phyloP scores from a whole-genome alignment of 1,140 invertebrate species.

The Eupristina koningsbergeri region DNA sequence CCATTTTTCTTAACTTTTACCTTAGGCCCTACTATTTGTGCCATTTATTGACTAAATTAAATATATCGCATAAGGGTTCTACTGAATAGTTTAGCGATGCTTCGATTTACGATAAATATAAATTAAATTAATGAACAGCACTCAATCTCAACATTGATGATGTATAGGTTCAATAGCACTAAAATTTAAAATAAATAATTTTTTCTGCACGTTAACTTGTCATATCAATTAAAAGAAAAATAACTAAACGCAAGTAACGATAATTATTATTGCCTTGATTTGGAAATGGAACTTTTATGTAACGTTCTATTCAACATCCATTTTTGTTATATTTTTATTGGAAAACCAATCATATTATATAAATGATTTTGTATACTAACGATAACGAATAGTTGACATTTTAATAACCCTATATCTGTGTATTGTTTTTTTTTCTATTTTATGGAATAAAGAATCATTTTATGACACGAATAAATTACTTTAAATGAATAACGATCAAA shows the following conservation, averaged over 20 bases:
- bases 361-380: background rate
- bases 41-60: conserved; percentile 31
- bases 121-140: background rate
- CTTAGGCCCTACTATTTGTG: background rate
- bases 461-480: conserved; percentile 17
- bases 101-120: background rate
- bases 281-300: background rate
- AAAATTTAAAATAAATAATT: background rate
- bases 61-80: background rate
- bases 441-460: background rate
- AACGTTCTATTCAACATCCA: background rate
- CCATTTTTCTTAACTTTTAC: conserved; percentile 1
- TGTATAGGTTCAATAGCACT: too few relatives aligned
- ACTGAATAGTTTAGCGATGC: too few relatives aligned
- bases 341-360: background rate
- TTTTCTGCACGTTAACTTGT: background rate
- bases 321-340: background rate
- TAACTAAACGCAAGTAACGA: background rate
- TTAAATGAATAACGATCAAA: conserved; percentile 28
- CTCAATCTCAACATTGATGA: background rate
- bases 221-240: background rate
- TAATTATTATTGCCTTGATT: background rate
- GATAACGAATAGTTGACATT: background rate
- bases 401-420: background rate
- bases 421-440: background rate